These are phyloP conservation scores for Poeciliopsis retropinna DNA, from an alignment of 2,113 vertebrate genomes.

Conservation along the genomic window DNA sequence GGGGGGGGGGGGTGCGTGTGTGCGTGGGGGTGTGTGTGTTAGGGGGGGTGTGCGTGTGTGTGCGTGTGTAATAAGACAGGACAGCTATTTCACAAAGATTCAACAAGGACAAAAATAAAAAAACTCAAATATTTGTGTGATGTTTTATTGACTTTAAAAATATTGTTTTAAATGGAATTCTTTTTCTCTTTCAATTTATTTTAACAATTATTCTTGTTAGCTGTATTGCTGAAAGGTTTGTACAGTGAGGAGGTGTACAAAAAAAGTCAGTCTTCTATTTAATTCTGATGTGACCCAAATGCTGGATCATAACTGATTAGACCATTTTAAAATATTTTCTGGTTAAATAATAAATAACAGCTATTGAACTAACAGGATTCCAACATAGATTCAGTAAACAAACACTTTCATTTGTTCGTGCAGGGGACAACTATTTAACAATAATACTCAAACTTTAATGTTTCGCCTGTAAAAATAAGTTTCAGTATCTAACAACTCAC, in stretches of 20 bases:
- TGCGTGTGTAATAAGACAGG: slow-evolving; percentile 5
- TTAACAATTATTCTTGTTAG: neutral
- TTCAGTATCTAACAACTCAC: too few relatives aligned
- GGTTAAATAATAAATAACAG: neutral
- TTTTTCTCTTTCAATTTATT: neutral
- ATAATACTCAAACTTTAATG: neutral
- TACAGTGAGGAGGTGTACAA: neutral
- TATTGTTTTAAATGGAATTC: neutral
- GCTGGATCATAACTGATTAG: neutral
- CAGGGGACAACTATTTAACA: neutral
- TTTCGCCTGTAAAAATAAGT: too few relatives aligned
- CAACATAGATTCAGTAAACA: neutral
- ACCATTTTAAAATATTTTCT: neutral
- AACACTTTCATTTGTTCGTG: neutral
- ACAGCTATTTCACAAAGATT: neutral
- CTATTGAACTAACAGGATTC: neutral
- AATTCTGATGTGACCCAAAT: neutral
- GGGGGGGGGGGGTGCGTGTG: too few relatives aligned
- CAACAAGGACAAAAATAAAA: neutral
- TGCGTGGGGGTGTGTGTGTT: too few relatives aligned
- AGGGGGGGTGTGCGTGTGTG: too few relatives aligned
- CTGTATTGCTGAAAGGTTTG: neutral
- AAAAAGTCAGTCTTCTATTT: neutral
- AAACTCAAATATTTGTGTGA: neutral
- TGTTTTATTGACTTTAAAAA: neutral